Conservation (phyloP, 2,113 vertebrate species). For the Oryzias celebensis region DNA sequence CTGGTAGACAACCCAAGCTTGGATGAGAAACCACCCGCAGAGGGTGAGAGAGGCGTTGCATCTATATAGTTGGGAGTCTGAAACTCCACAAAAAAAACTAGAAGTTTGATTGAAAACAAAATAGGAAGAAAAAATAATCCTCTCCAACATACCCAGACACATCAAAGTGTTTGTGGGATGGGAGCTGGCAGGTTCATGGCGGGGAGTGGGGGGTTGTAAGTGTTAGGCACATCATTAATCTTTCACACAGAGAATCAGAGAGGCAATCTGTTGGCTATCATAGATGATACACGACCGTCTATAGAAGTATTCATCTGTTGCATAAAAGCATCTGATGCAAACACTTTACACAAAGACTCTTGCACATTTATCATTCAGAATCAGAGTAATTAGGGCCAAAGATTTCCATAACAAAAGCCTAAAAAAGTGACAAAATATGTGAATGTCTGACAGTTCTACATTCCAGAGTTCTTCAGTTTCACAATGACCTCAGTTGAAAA, state of each 20-base stretch:
- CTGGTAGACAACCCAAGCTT: too few relatives aligned
- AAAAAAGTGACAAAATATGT: too few relatives aligned
- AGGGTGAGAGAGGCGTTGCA: too few relatives aligned
- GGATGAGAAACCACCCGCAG: too few relatives aligned
- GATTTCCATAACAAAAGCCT: constrained; percentile 5
- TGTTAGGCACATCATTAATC: constrained; percentile 67
- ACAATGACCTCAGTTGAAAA: too few relatives aligned
- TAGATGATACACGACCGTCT: constrained; percentile 72
- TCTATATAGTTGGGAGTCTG: too few relatives aligned
- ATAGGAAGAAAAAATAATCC: too few relatives aligned
- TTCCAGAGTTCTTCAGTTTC: too few relatives aligned
- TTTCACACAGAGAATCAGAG: constrained; percentile 61
- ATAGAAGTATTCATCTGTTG: constrained; percentile 63
- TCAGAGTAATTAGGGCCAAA: constrained; percentile 15
- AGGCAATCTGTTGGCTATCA: constrained; percentile 75
- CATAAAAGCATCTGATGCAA: constrained; percentile 54
- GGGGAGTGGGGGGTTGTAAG: constrained; percentile 1
- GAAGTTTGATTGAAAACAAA: too few relatives aligned
- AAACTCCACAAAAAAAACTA: too few relatives aligned
- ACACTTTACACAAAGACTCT: not conserved
- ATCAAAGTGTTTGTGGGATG: not conserved
- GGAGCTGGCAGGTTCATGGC: not conserved
- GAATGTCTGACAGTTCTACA: too few relatives aligned
- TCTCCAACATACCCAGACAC: too few relatives aligned
- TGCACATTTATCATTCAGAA: constrained; percentile 9